A percentile compares a stretch with the other conserved stretches of the same genome.
These are phyloP conservation scores for Pelodytes ibericus DNA, from an alignment of 2,797 vertebrate species.

Conservation along the genomic window DNA sequence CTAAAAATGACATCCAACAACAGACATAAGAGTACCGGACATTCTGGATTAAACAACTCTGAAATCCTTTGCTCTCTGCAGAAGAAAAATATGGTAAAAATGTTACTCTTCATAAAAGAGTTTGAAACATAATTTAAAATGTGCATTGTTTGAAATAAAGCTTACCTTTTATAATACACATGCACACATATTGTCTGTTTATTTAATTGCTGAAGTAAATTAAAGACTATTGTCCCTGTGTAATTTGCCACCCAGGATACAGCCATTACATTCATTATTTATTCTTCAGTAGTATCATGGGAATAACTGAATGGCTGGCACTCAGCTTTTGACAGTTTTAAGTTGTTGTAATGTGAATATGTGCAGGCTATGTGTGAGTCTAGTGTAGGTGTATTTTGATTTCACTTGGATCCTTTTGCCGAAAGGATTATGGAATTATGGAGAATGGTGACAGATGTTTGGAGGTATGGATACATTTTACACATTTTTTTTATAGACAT, in stretches of 20 bases:
- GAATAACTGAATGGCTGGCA: conserved; percentile 1
- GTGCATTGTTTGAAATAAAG: too few species aligned
- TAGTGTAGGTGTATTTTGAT: conserved; percentile 8
- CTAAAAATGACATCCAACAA: too few species aligned
- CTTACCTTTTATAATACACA: background rate
- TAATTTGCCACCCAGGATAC: conserved; percentile 18
- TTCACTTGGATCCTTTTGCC: background rate
- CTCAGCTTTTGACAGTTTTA: background rate
- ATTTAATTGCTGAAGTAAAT: conserved; percentile 12
- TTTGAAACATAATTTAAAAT: too few species aligned
- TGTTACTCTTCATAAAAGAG: too few species aligned
- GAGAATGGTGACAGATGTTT: conserved; percentile 17
- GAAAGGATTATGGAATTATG: background rate
- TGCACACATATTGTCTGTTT: background rate
- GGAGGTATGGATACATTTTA: too few species aligned
- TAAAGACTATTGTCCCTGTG: conserved; percentile 6
- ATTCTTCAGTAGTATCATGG: background rate
- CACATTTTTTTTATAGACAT: too few species aligned
- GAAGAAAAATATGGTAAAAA: too few species aligned
- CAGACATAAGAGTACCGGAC: too few species aligned
- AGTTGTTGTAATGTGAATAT: background rate
- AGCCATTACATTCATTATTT: conserved; percentile 32
- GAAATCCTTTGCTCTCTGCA: too few species aligned
- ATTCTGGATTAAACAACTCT: too few species aligned
- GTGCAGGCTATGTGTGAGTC: background rate